A percentile compares a stretch with the other conserved stretches of the same genome.
Evolutionary conservation across 2,888 invertebrate species (phyloP).

Genomic region (Eupithecia dodoneata): DNA sequence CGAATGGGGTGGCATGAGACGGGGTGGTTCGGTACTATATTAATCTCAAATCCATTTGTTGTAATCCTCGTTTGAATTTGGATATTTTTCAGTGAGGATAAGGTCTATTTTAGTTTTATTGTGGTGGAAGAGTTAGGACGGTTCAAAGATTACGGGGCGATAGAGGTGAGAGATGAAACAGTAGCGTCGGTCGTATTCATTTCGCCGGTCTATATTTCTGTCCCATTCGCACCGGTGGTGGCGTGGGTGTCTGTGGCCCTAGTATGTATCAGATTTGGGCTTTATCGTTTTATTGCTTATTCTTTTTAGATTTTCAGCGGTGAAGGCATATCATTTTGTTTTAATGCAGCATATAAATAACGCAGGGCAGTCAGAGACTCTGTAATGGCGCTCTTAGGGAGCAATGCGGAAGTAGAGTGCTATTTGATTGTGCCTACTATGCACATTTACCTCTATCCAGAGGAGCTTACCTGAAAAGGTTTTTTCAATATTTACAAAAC

Average conservation of each 20-base stretch:
- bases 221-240: conserved; percentile 77
- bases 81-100: conserved; percentile 60
- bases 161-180: conserved; percentile 85
- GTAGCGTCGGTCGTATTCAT: conserved; percentile 82
- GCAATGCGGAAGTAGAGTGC: conserved; percentile 73
- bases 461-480: not conserved
- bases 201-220: conserved; percentile 75
- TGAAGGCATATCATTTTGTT: conserved; percentile 84
- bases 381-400: conserved; percentile 77
- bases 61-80: conserved; percentile 77
- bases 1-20: conserved; percentile 81
- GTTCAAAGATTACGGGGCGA: conserved; percentile 79
- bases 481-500: not conserved
- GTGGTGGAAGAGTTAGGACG: conserved; percentile 74
- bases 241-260: conserved; percentile 72
- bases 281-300: conserved; percentile 85
- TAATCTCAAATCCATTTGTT: conserved; percentile 84
- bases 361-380: conserved; percentile 75
- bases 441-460: conserved; percentile 19
- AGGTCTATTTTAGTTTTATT: conserved; percentile 72
- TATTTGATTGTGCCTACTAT: conserved; percentile 58
- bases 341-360: conserved; percentile 82
- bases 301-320: conserved; percentile 84
- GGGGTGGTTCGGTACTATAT: conserved; percentile 83
- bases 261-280: conserved; percentile 84